Evolutionary conservation across 2,113 vertebrate species (phyloP).

Genomic region (Gasterosteus nipponicus): DNA sequence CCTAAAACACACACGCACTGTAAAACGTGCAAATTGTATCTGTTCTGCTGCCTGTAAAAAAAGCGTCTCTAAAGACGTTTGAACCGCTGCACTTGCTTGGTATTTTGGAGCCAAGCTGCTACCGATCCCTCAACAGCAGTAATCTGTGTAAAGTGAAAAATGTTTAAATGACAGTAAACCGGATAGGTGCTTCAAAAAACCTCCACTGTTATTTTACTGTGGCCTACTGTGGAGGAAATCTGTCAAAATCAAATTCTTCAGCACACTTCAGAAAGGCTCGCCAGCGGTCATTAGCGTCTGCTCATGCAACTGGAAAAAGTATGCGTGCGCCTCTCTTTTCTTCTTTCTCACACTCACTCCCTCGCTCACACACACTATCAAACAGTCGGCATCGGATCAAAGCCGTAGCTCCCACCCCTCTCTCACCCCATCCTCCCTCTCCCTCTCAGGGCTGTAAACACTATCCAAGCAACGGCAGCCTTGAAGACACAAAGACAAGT

Average conservation of each 20-base stretch:
- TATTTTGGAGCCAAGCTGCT: not conserved
- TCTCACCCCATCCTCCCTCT: constrained; percentile 24
- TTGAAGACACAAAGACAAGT: constrained; percentile 80
- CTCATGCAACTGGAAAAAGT: constrained; percentile 35
- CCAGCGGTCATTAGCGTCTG: constrained; percentile 26
- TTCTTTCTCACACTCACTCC: constrained; percentile 26
- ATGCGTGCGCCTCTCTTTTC: not conserved
- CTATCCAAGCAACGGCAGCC: constrained; percentile 76
- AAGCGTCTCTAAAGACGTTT: not conserved
- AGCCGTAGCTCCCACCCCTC: constrained; percentile 44
- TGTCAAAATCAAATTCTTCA: constrained; percentile 2
- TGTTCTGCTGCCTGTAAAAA: constrained; percentile 53
- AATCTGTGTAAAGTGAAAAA: not conserved
- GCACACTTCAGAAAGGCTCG: not conserved
- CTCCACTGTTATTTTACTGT: not conserved
- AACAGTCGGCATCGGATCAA: constrained; percentile 73
- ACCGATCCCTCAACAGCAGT: not conserved
- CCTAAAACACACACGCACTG: constrained; percentile 51
- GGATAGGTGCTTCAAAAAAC: not conserved
- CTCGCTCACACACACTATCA: constrained; percentile 57
- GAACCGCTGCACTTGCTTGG: not conserved
- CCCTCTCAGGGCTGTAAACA: constrained; percentile 72
- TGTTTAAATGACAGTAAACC: not conserved
- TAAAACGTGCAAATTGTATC: constrained; percentile 53
- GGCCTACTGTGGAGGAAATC: not conserved